Conservation (phyloP, 2,888 invertebrate genomes). For the Anticlea derivata region DNA sequence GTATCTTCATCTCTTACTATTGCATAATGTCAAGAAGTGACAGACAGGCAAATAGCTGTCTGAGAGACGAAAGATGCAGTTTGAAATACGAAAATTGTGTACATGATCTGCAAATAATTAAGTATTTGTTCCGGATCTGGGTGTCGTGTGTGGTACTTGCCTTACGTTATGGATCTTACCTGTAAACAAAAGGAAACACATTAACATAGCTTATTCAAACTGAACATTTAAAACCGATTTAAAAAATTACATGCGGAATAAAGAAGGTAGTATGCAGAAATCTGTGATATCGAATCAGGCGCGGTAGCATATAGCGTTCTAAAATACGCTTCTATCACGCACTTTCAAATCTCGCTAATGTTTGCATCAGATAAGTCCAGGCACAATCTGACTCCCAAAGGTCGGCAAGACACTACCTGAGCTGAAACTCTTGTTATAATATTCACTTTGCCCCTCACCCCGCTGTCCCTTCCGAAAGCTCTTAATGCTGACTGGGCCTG, state of each 20-base stretch:
- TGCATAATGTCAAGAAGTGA: no score
- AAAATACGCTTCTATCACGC: neutral
- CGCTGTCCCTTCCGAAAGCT: slow-evolving; percentile 73
- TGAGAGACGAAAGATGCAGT: no score
- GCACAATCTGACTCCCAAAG: slow-evolving; percentile 35
- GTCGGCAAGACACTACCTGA: slow-evolving; percentile 36
- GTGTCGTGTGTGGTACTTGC: neutral
- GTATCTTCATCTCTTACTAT: no score
- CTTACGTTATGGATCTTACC: slow-evolving; percentile 17
- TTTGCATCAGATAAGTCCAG: slow-evolving; percentile 24
- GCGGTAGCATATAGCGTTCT: neutral
- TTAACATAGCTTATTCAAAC: neutral
- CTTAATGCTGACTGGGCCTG: slow-evolving; percentile 80
- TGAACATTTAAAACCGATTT: no score
- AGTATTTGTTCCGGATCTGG: no score
- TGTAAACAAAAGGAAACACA: slow-evolving; percentile 16
- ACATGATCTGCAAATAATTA: no score
- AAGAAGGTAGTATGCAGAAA: no score
- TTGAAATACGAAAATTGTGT: no score
- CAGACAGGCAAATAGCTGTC: no score
- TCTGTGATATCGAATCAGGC: no score
- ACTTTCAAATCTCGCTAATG: slow-evolving; percentile 19
- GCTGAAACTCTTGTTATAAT: slow-evolving; percentile 71
- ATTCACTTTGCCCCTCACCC: slow-evolving; percentile 74
- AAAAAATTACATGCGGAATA: no score